phyloP scores from a whole-genome alignment of 2,113 vertebrate genomes.

The Eptesicus fuscus region DNA sequence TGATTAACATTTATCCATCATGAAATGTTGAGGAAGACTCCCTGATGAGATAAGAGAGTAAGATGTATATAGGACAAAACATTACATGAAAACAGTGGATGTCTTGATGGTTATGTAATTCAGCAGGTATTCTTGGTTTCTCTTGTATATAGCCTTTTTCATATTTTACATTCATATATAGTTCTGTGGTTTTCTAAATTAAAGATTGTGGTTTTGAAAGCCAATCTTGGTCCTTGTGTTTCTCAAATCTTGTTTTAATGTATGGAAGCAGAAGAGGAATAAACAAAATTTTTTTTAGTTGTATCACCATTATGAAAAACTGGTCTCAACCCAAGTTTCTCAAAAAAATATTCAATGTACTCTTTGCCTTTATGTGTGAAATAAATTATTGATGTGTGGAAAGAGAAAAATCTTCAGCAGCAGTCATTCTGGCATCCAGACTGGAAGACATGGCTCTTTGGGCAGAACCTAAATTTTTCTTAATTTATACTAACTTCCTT shows the following conservation, averaged over 20 bases:
- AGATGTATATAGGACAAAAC: neutral
- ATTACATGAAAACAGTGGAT: conserved; percentile 4
- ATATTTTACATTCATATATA: neutral
- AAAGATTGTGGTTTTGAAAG: conserved; percentile 21
- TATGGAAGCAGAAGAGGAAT: neutral
- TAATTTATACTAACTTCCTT: conserved; percentile 24
- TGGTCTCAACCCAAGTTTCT: neutral
- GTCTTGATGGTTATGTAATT: neutral
- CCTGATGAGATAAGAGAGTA: neutral
- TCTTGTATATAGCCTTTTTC: neutral
- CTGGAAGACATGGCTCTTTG: conserved; percentile 16
- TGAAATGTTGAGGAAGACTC: neutral
- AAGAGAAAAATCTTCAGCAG: neutral
- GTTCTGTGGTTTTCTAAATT: conserved; percentile 18
- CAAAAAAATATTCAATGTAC: neutral
- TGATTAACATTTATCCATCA: neutral
- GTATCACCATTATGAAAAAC: neutral
- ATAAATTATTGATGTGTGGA: neutral
- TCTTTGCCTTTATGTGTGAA: conserved; percentile 27
- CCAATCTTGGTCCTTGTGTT: neutral
- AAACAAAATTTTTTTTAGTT: conserved; percentile 19
- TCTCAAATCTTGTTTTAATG: neutral
- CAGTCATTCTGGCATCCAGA: neutral
- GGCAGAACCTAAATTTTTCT: neutral
- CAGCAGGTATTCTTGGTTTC: neutral